Conservation (phyloP, 2,888 invertebrate species). For the Dryobota labecula region DNA sequence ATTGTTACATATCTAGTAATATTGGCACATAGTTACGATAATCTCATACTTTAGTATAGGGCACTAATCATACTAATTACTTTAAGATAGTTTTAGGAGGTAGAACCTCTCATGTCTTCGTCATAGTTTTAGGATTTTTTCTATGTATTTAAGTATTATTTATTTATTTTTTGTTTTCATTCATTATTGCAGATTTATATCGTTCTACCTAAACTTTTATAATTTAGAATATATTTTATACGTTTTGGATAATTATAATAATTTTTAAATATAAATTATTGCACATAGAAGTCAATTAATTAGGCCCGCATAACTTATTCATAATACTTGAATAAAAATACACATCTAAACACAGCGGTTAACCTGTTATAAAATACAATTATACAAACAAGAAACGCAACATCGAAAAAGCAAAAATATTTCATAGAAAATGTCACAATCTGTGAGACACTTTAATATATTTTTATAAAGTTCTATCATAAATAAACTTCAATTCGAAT, state of each 20-base stretch:
- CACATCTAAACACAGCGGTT: slow-evolving; percentile 49
- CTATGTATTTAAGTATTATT: slow-evolving; percentile 13
- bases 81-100: slow-evolving; percentile 25
- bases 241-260: slow-evolving; percentile 31
- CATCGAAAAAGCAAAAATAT: slow-evolving; percentile 38
- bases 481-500: slow-evolving; percentile 18
- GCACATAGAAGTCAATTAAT: slow-evolving; percentile 25
- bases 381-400: slow-evolving; percentile 49
- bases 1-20: slow-evolving; percentile 37
- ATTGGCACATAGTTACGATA: slow-evolving; percentile 61
- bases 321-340: slow-evolving; percentile 48
- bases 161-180: slow-evolving; percentile 12
- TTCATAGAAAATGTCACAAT: slow-evolving; percentile 37
- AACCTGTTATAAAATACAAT: slow-evolving; percentile 46
- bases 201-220: slow-evolving; percentile 24
- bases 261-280: slow-evolving; percentile 31
- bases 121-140: slow-evolving; percentile 13
- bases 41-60: slow-evolving; percentile 50
- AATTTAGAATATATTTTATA: slow-evolving; percentile 48
- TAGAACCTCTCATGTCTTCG: slow-evolving; percentile 51
- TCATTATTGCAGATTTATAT: slow-evolving; percentile 36
- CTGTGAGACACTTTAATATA: slow-evolving; percentile 20
- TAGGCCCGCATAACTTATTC: slow-evolving; percentile 55
- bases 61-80: slow-evolving; percentile 58
- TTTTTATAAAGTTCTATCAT: slow-evolving; percentile 37